Evolutionary conservation across 1,140 invertebrate genomes (phyloP), one percentile per base, ranked within the genome.

Genomic region (Latrodectus geometricus): DNA sequence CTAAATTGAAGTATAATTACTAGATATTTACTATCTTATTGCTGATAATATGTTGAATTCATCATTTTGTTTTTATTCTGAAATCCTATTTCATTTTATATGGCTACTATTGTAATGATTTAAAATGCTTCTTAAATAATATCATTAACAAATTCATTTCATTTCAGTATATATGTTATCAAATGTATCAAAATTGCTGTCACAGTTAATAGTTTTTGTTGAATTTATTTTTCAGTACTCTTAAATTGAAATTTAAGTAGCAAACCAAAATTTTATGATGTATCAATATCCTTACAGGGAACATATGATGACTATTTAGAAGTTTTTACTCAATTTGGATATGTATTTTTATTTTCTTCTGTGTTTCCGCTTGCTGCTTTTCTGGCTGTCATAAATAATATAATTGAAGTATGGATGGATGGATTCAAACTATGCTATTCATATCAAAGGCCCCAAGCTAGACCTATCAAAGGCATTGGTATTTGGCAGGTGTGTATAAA

Each of bases 251-350:
- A 35, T 35, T 35, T 35, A 35, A 35, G 35, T 35, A 35, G 35
- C 35, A 35, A 35, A 35, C 35, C 35, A 35, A 35, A 35, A 35
- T 35, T 35, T 35, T 35, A 5, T 35, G 35, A 5, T 35, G 5
- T 35, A 1, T 35, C 35, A 35, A 3, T 35, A 35, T 61, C 21
- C 21, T 94, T 94, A 78, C 92, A 98, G 95, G 96, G 97, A 65
- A 98, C 97, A 0, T 97, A 98, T 92, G 96, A 97, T 21, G 98
- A 99, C 91, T 98, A 99, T 90, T 92, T 99, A 88, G 98, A 99
- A 92, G 97, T 99, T 95, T 94, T 98, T 80, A 97, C 98, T 17
- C 98, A 99, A 90, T 94, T 98, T 90, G 97, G 97, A 61, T 98
- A 99, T 91, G 97, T 99, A 35, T 96, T 98, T 86, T 93, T 99